phyloP scores from a whole-genome alignment of 2,888 invertebrate species.

The Acanthosoma haemorrhoidale region DNA sequence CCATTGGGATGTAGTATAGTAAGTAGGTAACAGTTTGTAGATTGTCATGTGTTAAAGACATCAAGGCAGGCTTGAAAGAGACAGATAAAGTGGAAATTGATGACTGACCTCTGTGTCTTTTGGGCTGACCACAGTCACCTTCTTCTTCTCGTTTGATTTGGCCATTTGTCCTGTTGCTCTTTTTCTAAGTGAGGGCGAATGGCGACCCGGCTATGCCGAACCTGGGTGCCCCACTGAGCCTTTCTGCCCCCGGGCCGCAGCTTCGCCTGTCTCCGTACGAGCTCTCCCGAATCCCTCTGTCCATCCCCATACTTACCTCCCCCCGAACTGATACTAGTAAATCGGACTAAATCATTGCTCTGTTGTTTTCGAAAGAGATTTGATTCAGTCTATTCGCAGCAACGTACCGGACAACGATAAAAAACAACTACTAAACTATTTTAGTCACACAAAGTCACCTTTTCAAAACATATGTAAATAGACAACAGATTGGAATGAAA shows the following conservation, averaged over 20 bases:
- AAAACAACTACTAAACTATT: no score
- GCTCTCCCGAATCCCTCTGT: background rate
- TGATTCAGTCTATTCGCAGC: no score
- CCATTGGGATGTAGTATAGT: no score
- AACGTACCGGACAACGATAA: no score
- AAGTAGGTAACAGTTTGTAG: no score
- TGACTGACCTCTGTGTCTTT: slow-evolving; percentile 17
- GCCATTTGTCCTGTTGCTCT: background rate
- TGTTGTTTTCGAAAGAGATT: no score
- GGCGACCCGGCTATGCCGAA: background rate
- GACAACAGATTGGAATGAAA: no score
- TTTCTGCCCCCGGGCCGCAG: background rate
- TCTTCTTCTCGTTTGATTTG: slow-evolving; percentile 18
- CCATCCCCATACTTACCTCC: no score
- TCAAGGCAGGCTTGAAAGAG: background rate
- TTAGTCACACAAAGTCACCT: no score
- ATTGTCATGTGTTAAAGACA: background rate
- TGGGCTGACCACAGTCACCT: slow-evolving; percentile 1
- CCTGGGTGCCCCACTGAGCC: background rate
- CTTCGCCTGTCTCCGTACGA: background rate
- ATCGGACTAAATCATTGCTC: no score
- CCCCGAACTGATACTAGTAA: no score
- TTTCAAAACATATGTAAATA: no score
- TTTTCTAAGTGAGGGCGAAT: background rate
- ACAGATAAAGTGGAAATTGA: background rate